These are phyloP conservation scores for Dryas iulia DNA, from an alignment of 1,140 invertebrate species.

Conservation along the genomic window DNA sequence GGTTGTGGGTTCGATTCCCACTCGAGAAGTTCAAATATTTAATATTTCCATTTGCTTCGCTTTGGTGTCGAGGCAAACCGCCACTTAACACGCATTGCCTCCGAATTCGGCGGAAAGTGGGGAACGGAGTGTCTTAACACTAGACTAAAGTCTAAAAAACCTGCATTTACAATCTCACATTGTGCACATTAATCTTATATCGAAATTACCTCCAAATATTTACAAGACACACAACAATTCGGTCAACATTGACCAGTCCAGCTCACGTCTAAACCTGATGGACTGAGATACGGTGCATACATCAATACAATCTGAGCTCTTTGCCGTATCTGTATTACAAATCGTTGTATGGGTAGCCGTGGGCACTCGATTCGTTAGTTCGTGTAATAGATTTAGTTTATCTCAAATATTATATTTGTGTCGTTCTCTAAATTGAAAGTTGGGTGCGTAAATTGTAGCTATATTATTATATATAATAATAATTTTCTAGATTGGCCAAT, in stretches of 20 bases:
- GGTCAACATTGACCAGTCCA: slow-evolving; percentile 20
- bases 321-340: slow-evolving; percentile 44
- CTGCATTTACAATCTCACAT: not conserved
- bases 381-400: slow-evolving; percentile 29
- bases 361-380: slow-evolving; percentile 33
- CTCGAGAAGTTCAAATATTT: no score
- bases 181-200: slow-evolving; percentile 2
- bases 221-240: slow-evolving; percentile 28
- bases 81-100: no score
- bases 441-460: not conserved
- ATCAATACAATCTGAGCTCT: slow-evolving; percentile 15
- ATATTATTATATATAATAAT: no score
- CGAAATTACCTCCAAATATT: not conserved
- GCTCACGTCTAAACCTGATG: slow-evolving; percentile 42
- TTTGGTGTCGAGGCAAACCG: no score
- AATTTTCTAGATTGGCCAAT: no score
- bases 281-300: slow-evolving; percentile 31
- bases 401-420: slow-evolving; percentile 26
- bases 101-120: no score
- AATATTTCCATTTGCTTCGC: no score
- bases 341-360: slow-evolving; percentile 46
- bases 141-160: no score
- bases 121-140: no score
- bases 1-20: no score
- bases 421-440: slow-evolving; percentile 18